Evolutionary conservation across 2,888 invertebrate species (phyloP).

Genomic region (Fragum whitleyi): DNA sequence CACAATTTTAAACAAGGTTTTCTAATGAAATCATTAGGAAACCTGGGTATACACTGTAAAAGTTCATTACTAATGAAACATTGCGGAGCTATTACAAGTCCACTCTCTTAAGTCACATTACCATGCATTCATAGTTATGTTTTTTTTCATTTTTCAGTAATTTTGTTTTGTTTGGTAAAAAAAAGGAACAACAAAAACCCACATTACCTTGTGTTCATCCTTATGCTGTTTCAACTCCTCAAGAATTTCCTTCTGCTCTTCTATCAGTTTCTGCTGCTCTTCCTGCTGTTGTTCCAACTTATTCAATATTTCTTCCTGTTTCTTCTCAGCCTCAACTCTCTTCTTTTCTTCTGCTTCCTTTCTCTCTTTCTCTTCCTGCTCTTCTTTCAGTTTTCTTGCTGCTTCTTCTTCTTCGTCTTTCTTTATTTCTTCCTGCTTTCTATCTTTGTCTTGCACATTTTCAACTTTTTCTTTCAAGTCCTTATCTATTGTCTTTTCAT

Average conservation of each 20-base stretch:
- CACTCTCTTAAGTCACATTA: too few relatives aligned
- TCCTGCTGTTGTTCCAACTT: slow-evolving; percentile 78
- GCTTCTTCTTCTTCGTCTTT: slow-evolving; percentile 28
- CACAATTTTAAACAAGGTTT: too few relatives aligned
- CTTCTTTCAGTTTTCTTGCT: slow-evolving; percentile 22
- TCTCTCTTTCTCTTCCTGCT: slow-evolving; percentile 46
- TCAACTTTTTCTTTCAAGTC: slow-evolving; percentile 27
- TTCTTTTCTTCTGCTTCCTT: slow-evolving; percentile 61
- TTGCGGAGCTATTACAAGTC: too few relatives aligned
- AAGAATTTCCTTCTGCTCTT: slow-evolving; percentile 81
- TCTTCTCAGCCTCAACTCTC: slow-evolving; percentile 58
- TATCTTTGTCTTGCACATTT: slow-evolving; percentile 28
- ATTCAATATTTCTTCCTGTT: slow-evolving; percentile 65
- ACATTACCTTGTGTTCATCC: slow-evolving; percentile 68
- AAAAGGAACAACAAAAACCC: too few relatives aligned
- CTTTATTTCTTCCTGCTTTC: slow-evolving; percentile 21
- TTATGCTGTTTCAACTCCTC: slow-evolving; percentile 82
- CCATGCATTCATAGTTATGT: too few relatives aligned
- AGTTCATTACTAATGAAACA: too few relatives aligned
- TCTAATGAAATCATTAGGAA: too few relatives aligned
- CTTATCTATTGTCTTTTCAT: slow-evolving; percentile 17
- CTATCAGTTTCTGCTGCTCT: slow-evolving; percentile 79
- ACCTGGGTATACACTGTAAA: too few relatives aligned
- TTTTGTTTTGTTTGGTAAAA: too few relatives aligned
- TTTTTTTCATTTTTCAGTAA: too few relatives aligned